Conservation (phyloP, 1,140 invertebrate genomes). For the Neodiprion pinetum region DNA sequence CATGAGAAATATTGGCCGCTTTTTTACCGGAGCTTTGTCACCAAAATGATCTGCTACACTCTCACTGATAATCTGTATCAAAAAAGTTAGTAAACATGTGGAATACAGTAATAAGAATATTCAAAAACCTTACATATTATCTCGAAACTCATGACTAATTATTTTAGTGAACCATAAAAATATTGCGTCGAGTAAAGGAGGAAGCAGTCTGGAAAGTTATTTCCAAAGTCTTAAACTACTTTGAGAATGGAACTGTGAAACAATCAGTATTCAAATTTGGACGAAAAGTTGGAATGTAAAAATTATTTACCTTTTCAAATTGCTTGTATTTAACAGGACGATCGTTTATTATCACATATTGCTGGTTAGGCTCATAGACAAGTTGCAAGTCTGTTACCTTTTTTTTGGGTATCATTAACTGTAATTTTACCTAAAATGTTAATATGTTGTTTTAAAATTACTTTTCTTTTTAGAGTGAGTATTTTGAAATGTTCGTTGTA, state of each 20-base stretch:
- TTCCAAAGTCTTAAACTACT: too few relatives aligned
- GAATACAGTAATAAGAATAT: slow-evolving; percentile 26
- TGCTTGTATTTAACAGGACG: slow-evolving; percentile 66
- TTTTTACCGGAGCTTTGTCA: slow-evolving; percentile 41
- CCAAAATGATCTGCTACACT: slow-evolving; percentile 42
- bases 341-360: slow-evolving; percentile 65
- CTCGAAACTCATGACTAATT: slow-evolving; percentile 8
- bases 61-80: slow-evolving; percentile 54
- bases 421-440: slow-evolving; percentile 49
- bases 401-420: slow-evolving; percentile 61
- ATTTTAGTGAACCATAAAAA: not conserved
- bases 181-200: too few relatives aligned
- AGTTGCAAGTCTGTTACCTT: slow-evolving; percentile 44
- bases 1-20: slow-evolving; percentile 60
- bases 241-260: too few relatives aligned
- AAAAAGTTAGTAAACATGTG: too few relatives aligned
- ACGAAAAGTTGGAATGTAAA: not conserved
- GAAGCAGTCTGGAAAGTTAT: too few relatives aligned
- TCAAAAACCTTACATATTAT: slow-evolving; percentile 17
- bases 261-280: not conserved
- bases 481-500: too few relatives aligned
- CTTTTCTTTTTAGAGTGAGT: too few relatives aligned
- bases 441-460: too few relatives aligned
- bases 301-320: slow-evolving; percentile 63
- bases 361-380: slow-evolving; percentile 47